phyloP scores from a whole-genome alignment of 37 sponge, comb jelly and placozoan genomes.

The Chondrosia reniformis region DNA sequence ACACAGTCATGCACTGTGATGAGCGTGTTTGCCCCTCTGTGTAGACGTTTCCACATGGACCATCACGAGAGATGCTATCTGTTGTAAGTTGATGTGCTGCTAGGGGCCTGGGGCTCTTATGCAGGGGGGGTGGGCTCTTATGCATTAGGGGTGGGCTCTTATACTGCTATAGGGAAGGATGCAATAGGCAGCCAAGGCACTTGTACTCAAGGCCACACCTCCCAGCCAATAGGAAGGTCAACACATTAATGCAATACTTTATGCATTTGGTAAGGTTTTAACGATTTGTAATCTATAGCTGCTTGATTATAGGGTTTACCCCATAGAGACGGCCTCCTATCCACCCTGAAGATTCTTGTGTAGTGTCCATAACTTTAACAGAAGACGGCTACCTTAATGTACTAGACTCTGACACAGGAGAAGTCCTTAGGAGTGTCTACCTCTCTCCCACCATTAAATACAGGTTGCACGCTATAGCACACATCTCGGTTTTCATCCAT shows the following conservation, averaged over 20 bases:
- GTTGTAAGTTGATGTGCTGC: conserved; percentile 12
- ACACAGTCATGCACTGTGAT: neutral
- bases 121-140: too few species aligned
- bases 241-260: conserved; percentile 11
- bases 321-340: conserved; percentile 24
- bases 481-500: too few species aligned
- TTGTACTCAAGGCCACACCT: conserved; percentile 23
- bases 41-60: conserved; percentile 50
- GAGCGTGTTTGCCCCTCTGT: neutral
- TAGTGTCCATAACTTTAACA: conserved; percentile 43
- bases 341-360: conserved; percentile 40
- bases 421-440: conserved; percentile 37
- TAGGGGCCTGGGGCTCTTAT: too few species aligned
- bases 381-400: conserved; percentile 66
- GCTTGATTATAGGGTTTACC: neutral
- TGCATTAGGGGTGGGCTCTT: too few species aligned
- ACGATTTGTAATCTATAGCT: neutral
- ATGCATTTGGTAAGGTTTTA: neutral
- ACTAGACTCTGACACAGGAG: conserved; percentile 54
- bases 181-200: conserved; percentile 18
- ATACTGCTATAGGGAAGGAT: conserved; percentile 38
- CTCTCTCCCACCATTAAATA: conserved; percentile 38
- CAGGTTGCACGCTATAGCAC: conserved; percentile 33
- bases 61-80: conserved; percentile 42
- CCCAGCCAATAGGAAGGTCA: neutral